Evolutionary conservation across 2,113 vertebrate species (phyloP).

Genomic region (Grammomys surdaster): DNA sequence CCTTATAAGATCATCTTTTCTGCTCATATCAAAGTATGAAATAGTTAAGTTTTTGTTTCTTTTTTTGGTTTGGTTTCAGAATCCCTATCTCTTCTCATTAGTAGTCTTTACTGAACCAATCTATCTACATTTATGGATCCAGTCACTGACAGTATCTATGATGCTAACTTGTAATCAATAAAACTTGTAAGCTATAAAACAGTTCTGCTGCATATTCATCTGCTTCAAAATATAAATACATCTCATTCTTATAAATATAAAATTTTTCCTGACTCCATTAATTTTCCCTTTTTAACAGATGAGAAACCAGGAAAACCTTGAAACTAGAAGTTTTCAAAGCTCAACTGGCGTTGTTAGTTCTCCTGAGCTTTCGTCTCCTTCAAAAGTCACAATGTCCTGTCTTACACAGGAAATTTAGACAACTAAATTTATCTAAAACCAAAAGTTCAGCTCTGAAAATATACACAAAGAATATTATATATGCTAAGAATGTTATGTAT

Average conservation of each 20-base stretch:
- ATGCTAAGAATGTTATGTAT: neutral
- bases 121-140: neutral
- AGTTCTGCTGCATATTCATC: neutral
- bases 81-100: neutral
- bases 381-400: too few relatives aligned
- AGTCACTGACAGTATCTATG: neutral
- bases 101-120: neutral
- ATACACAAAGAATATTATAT: neutral
- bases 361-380: neutral
- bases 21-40: neutral
- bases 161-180: neutral
- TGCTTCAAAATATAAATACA: neutral
- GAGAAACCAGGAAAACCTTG: neutral
- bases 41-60: neutral
- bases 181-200: neutral
- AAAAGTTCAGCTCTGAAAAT: neutral
- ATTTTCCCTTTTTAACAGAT: neutral
- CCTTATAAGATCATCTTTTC: neutral
- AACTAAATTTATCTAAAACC: neutral
- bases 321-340: neutral
- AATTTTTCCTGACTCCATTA: neutral
- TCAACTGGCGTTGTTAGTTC: neutral
- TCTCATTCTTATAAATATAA: neutral
- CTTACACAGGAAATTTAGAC: neutral
- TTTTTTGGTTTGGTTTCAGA: neutral